Evolutionary conservation across 2,888 invertebrate species (phyloP).

Genomic region (Charanyca ferruginea): DNA sequence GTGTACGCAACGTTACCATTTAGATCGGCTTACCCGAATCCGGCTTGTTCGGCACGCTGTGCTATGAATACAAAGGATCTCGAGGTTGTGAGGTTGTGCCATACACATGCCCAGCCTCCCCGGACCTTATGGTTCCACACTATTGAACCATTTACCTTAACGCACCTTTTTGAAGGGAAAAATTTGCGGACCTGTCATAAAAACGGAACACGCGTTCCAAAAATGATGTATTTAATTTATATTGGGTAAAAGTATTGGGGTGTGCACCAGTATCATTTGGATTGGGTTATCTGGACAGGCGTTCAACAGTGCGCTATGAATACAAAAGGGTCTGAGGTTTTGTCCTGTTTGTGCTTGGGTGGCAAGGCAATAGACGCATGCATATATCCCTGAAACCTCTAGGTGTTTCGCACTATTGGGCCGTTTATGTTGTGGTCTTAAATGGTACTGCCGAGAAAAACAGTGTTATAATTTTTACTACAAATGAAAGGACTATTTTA

Average conservation of each 20-base stretch:
- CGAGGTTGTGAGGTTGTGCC: slow-evolving; percentile 48
- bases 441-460: slow-evolving; percentile 35
- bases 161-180: slow-evolving; percentile 28
- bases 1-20: slow-evolving; percentile 66
- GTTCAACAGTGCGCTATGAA: slow-evolving; percentile 50
- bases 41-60: slow-evolving; percentile 63
- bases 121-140: slow-evolving; percentile 51
- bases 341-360: slow-evolving; percentile 35
- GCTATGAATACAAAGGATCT: slow-evolving; percentile 71
- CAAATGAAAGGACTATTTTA: not conserved
- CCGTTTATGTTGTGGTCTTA: slow-evolving; percentile 44
- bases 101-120: slow-evolving; percentile 48
- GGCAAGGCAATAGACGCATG: slow-evolving; percentile 40
- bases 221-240: slow-evolving; percentile 43
- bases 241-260: slow-evolving; percentile 28
- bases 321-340: slow-evolving; percentile 64
- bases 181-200: slow-evolving; percentile 22
- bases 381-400: slow-evolving; percentile 31
- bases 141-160: slow-evolving; percentile 51
- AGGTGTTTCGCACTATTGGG: slow-evolving; percentile 42
- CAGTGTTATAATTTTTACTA: not conserved
- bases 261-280: slow-evolving; percentile 14
- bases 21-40: slow-evolving; percentile 69
- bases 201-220: slow-evolving; percentile 21
- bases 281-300: slow-evolving; percentile 28